These are phyloP conservation scores for Microdon myrmicae DNA, from an alignment of 2,888 invertebrate species.

Conservation along the genomic window DNA sequence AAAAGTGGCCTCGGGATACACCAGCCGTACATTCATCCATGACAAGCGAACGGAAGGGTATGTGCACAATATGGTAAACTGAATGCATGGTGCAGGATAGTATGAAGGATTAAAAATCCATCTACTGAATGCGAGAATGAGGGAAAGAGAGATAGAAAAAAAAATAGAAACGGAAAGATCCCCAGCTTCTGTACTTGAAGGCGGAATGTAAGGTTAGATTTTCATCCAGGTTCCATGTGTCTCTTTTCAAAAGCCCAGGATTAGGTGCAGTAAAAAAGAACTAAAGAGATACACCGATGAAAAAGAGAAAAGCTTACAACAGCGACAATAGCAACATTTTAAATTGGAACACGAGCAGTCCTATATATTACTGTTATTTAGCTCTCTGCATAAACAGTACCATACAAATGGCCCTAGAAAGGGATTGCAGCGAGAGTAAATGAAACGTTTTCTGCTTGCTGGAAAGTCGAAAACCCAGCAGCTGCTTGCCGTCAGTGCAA, in stretches of 20 bases:
- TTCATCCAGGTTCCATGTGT: too few species aligned
- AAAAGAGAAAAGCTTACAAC: conserved; percentile 21
- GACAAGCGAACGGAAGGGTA: conserved; percentile 36
- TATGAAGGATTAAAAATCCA: conserved; percentile 48
- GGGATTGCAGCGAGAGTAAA: too few species aligned
- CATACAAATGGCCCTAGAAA: too few species aligned
- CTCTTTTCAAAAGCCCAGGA: conserved; percentile 24
- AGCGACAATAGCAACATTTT: conserved; percentile 44
- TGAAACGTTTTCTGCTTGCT: too few species aligned
- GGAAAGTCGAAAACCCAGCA: too few species aligned
- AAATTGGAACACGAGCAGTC: conserved; percentile 49
- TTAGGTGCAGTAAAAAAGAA: conserved; percentile 37
- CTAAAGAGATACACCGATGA: conserved; percentile 21
- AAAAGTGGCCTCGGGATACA: conserved; percentile 50
- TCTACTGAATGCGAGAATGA: too few species aligned
- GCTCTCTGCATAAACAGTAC: conserved; percentile 10
- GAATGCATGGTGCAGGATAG: conserved; percentile 42
- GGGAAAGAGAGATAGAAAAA: conserved; percentile 29
- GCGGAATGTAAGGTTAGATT: conserved; percentile 36
- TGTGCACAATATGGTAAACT: conserved; percentile 40
- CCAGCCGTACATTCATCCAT: conserved; percentile 42
- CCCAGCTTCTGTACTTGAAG: conserved; percentile 36
- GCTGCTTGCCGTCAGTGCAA: too few species aligned
- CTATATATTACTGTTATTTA: not conserved
- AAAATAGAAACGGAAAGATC: conserved; percentile 39